Conservation (phyloP, 2,113 vertebrate species). For the Dromiciops gliroides region DNA sequence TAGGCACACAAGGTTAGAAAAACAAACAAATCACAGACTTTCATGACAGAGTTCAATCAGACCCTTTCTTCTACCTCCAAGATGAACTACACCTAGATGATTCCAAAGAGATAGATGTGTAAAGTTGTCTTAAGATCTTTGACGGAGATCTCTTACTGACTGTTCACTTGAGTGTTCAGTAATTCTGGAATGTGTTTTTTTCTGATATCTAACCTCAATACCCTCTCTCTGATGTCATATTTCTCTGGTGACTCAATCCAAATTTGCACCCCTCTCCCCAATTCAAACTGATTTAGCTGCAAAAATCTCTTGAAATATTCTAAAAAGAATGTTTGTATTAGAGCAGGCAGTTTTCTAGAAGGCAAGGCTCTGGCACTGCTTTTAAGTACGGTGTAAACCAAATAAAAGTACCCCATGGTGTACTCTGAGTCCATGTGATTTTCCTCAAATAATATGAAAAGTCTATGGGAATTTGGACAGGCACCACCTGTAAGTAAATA, state of each 20-base stretch:
- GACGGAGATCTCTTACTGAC: background rate
- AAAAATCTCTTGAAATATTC: constrained; percentile 47
- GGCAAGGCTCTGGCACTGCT: constrained; percentile 21
- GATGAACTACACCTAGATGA: constrained; percentile 14
- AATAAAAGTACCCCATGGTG: background rate
- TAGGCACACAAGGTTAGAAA: background rate
- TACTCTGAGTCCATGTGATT: background rate
- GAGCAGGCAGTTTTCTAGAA: constrained; percentile 7
- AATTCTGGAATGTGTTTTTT: constrained; percentile 29
- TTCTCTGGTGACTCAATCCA: constrained; percentile 13
- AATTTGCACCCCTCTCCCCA: background rate
- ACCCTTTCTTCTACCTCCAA: constrained; percentile 41
- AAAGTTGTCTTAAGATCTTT: constrained; percentile 14
- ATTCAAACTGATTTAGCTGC: constrained; percentile 13
- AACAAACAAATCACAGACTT: constrained; percentile 8
- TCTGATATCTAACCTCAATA: constrained; percentile 1
- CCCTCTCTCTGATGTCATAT: background rate
- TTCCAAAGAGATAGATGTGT: background rate
- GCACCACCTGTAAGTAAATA: background rate
- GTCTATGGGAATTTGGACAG: background rate
- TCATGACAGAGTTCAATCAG: constrained; percentile 11
- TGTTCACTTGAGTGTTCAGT: background rate
- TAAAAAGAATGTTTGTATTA: constrained; percentile 6
- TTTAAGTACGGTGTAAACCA: background rate
- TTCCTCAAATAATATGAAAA: background rate